phyloP scores from a whole-genome alignment of 2,888 invertebrate species.

The Sphaeridia pumilis region DNA sequence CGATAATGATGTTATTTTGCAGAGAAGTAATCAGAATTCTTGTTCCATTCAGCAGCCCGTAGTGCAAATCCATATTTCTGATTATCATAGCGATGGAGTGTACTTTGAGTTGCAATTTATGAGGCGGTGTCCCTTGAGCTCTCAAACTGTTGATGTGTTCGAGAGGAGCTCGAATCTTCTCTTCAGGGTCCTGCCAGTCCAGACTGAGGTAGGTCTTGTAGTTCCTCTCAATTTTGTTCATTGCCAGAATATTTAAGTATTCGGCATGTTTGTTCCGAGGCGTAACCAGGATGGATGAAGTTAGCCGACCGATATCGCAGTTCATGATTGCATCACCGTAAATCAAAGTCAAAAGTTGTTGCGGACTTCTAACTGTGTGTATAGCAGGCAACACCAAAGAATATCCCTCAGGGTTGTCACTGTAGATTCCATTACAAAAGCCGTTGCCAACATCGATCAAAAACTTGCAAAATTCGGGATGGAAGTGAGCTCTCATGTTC shows the following conservation, averaged over 20 bases:
- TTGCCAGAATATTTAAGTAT: not conserved
- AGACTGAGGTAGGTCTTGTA: slow-evolving; percentile 12
- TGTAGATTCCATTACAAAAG: too few species aligned
- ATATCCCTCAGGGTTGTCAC: too few species aligned
- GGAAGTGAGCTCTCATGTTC: not conserved
- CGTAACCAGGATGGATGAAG: too few species aligned
- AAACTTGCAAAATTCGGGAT: not conserved
- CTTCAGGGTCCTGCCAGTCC: slow-evolving; percentile 15
- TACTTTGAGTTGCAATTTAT: slow-evolving; percentile 29
- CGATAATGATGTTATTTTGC: slow-evolving; percentile 9
- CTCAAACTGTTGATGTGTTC: slow-evolving; percentile 31
- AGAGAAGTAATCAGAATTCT: slow-evolving; percentile 21
- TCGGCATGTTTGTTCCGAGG: too few species aligned
- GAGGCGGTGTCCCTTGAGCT: slow-evolving; percentile 29
- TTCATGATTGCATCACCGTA: too few species aligned
- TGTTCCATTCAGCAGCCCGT: slow-evolving; percentile 26
- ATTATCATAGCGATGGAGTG: slow-evolving; percentile 31
- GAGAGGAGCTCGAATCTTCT: slow-evolving; percentile 15
- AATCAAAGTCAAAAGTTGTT: too few species aligned
- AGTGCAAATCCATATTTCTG: slow-evolving; percentile 21
- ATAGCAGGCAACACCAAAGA: too few species aligned
- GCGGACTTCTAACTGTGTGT: too few species aligned
- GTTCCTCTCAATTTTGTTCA: slow-evolving; percentile 1
- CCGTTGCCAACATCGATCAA: not conserved
- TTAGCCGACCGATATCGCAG: too few species aligned